These are phyloP conservation scores for Lampropteryx suffumata DNA, from an alignment of 2,888 invertebrate genomes.

Conservation along the genomic window DNA sequence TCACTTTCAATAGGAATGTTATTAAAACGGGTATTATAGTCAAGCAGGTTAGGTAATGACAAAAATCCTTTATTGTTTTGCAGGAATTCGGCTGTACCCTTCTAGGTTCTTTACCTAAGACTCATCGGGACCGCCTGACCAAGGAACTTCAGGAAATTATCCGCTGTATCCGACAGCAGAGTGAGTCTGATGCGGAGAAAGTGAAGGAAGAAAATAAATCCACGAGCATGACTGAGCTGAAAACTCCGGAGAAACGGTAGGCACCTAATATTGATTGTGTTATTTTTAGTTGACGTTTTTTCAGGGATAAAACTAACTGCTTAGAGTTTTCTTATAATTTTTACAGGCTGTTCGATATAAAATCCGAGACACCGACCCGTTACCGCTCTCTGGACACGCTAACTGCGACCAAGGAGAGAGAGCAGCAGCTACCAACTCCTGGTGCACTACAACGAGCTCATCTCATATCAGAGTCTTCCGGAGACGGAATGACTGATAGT, in stretches of 20 bases:
- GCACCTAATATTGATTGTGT: background rate
- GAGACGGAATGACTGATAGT: constrained; percentile 27
- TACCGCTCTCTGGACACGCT: constrained; percentile 75
- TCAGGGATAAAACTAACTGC: no score
- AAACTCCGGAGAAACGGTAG: constrained; percentile 62
- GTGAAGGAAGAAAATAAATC: constrained; percentile 52
- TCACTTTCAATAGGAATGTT: no score
- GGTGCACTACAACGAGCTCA: constrained; percentile 48
- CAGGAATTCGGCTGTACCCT: constrained; percentile 71
- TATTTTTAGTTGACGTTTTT: background rate
- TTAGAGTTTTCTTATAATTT: no score
- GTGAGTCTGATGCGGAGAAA: constrained; percentile 53
- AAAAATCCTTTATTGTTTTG: no score
- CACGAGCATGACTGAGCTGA: constrained; percentile 65
- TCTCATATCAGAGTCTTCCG: constrained; percentile 37
- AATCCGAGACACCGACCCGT: constrained; percentile 65
- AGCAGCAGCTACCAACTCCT: constrained; percentile 54
- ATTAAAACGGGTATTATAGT: no score
- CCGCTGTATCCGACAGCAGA: constrained; percentile 57
- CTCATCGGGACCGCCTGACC: constrained; percentile 60
- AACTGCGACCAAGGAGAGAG: constrained; percentile 42
- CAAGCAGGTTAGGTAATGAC: no score
- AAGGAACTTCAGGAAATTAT: constrained; percentile 65
- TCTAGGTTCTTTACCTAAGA: constrained; percentile 63
- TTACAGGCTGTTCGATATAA: constrained; percentile 44